Conservation (phyloP, 2,797 vertebrate genomes). For the Phataginus tricuspis region DNA sequence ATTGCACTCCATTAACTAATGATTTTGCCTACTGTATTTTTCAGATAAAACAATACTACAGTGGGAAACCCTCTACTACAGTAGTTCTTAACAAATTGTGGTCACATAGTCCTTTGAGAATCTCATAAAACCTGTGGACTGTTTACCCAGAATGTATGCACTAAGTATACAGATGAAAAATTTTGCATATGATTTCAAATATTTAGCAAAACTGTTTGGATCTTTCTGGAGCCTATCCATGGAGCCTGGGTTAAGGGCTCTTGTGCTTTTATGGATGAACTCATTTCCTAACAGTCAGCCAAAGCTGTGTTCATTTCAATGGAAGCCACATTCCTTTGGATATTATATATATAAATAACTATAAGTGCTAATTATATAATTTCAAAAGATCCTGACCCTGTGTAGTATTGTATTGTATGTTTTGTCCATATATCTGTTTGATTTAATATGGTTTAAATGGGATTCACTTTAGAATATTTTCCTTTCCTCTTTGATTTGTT, state of each 20-base stretch:
- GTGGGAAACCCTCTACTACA: neutral
- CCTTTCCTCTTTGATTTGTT: conserved; percentile 39
- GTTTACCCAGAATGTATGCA: conserved; percentile 27
- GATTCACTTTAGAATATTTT: conserved; percentile 39
- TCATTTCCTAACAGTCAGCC: neutral
- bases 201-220: neutral
- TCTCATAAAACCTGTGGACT: neutral
- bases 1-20: conserved; percentile 6
- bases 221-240: neutral
- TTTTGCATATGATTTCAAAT: neutral
- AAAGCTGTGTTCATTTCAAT: conserved; percentile 5
- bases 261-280: neutral
- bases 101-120: neutral
- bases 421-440: conserved; percentile 35
- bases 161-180: neutral
- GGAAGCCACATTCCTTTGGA: neutral
- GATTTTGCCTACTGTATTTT: conserved; percentile 15
- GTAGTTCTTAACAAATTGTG: neutral
- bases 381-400: neutral
- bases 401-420: conserved; percentile 61
- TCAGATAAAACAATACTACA: conserved; percentile 66
- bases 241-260: neutral
- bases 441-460: neutral
- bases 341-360: neutral
- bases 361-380: neutral